Percentiles rank a stretch among this genome's conserved stretches.
Evolutionary conservation across 2,797 vertebrate genomes (phyloP).

Genomic region (Sparidentex hasta): DNA sequence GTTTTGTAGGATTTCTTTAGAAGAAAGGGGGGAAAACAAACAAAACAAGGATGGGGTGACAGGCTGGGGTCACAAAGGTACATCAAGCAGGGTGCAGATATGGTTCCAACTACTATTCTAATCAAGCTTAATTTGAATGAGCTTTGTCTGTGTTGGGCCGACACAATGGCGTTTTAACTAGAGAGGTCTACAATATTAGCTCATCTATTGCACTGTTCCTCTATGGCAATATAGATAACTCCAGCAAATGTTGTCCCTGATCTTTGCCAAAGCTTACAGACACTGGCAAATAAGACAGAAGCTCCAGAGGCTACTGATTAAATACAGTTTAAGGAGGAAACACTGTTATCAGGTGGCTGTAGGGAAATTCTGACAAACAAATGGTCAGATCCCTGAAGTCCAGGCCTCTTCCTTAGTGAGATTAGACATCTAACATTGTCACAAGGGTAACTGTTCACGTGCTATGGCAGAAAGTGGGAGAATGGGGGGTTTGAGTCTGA

Average conservation of each 20-base stretch:
- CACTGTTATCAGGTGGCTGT: conserved; percentile 15
- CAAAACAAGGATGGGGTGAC: background rate
- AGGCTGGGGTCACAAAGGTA: conserved; percentile 5
- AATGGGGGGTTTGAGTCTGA: conserved; percentile 28
- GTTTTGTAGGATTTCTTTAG: background rate
- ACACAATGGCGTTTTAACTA: conserved; percentile 38
- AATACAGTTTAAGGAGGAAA: conserved; percentile 20
- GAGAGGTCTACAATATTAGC: conserved; percentile 14
- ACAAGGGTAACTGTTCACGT: background rate
- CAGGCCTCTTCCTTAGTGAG: background rate
- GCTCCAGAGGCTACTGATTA: background rate
- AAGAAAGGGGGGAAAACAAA: background rate
- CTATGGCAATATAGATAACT: conserved; percentile 25
- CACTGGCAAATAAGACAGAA: background rate
- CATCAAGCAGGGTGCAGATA: conserved; percentile 26
- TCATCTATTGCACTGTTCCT: conserved; percentile 38
- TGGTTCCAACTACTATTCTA: conserved; percentile 17
- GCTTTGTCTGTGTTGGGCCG: conserved; percentile 22
- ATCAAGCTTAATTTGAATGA: conserved; percentile 37
- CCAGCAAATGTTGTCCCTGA: background rate
- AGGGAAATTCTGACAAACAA: conserved; percentile 1
- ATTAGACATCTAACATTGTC: conserved; percentile 9
- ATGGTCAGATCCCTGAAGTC: background rate
- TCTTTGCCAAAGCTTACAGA: conserved; percentile 10
- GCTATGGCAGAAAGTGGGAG: conserved; percentile 12